Base-by-base conservation (phyloP, 2,797 vertebrate genomes). In the Rhyacichthys aspro region DNA sequence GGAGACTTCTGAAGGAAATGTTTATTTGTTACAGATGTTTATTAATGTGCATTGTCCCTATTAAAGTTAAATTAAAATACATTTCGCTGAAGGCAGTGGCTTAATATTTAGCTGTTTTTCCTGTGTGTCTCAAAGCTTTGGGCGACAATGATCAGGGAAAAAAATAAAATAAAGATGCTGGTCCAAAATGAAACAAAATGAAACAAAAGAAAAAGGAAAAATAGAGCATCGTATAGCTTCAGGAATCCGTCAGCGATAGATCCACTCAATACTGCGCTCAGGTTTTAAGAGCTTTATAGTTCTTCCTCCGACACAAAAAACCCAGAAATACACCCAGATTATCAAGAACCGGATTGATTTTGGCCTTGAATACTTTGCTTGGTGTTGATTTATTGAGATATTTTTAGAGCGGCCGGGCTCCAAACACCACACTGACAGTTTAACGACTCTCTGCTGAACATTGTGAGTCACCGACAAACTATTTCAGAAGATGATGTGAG, bases 221-320 rank as follows among this genome's bases (percentile, higher is more conserved):
- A 2, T 1, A 14, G 39, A n/a, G 12, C 39, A 37, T 52, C 8
- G 1, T 15, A n/a, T 49, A 43, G 23, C 2, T 1, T 17, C 16
- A 17, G 59, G 65, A 63, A 70, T 65, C 47, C 55, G 74, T 54
- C 10, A 55, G 72, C 67, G 33, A 12, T 43, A 62, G 42, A 14
- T 52, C 23, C 61, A 48, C 60, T 72, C 43, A 59, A 0, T 58
- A 38, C 55, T 60, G 32, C 45, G 16, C 54, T 77, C 60, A 5
- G 14, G 55, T 67, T 15, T 63, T 67, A 60, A 79, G 55, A 67
- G 63, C 47, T 64, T 72, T 45, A 61, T 54, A 53, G 28, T 63
- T 52, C 45, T 17, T 70, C 66, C 50, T n/a, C 43, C 28, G 23
- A 61, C 48, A 55, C n/a, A 52, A 38, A 37, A 37, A 38, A 28